Percentiles rank a stretch among this genome's conserved stretches.
Evolutionary conservation across 2,888 invertebrate species (phyloP).

Genomic region (Tortrix viridana): DNA sequence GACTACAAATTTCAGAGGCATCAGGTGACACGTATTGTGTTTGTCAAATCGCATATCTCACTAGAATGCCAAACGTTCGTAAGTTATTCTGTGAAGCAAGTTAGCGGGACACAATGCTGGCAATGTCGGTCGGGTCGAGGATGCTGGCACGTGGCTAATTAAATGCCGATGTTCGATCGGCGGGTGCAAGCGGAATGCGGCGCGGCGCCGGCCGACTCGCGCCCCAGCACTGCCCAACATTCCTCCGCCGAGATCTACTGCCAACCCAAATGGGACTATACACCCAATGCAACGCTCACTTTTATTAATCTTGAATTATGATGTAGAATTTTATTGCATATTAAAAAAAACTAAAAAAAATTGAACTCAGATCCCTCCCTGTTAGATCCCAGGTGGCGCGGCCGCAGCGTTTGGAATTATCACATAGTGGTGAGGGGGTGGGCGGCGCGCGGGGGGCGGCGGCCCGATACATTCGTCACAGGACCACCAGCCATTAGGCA

Average conservation of each 20-base stretch:
- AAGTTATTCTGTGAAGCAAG: constrained; percentile 65
- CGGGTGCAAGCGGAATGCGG: constrained; percentile 46
- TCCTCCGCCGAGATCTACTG: constrained; percentile 52
- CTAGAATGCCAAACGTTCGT: constrained; percentile 57
- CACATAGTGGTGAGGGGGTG: constrained; percentile 79
- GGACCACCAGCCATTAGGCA: constrained; percentile 85
- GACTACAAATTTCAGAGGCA: background rate
- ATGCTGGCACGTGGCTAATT: constrained; percentile 79
- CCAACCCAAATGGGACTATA: background rate
- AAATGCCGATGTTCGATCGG: constrained; percentile 74
- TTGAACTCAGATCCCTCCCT: constrained; percentile 64
- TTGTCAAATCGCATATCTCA: constrained; percentile 38
- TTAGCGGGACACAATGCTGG: constrained; percentile 68
- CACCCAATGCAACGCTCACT: no score
- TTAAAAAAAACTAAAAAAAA: constrained; percentile 28
- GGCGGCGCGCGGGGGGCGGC: constrained; percentile 44
- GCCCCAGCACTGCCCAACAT: constrained; percentile 61
- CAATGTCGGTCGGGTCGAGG: constrained; percentile 61
- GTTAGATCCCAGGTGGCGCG: constrained; percentile 83
- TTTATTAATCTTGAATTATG: no score
- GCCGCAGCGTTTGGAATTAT: constrained; percentile 85
- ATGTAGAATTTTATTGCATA: no score
- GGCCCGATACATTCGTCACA: constrained; percentile 83
- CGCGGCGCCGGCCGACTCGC: constrained; percentile 62
- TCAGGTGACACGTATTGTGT: constrained; percentile 2